These are phyloP conservation scores for Zele albiditarsus DNA, from an alignment of 2,888 invertebrate genomes.

Conservation along the genomic window DNA sequence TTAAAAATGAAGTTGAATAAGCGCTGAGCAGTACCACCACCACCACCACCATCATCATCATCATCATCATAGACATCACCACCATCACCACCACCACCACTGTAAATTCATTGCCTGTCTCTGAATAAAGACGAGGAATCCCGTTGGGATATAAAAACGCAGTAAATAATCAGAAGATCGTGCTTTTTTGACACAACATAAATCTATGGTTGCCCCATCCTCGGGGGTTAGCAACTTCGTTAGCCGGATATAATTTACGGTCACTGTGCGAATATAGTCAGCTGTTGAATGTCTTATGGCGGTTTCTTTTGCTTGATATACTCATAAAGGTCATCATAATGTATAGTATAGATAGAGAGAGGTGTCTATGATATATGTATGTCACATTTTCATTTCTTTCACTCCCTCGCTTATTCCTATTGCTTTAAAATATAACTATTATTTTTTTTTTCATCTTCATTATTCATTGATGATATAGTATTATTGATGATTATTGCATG, in stretches of 20 bases:
- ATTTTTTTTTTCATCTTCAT: background rate
- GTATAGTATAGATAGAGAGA: background rate
- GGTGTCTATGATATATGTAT: background rate
- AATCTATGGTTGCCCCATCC: constrained; percentile 55
- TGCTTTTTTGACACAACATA: constrained; percentile 57
- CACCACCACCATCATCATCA: background rate
- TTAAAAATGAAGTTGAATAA: constrained; percentile 10
- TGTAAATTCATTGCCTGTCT: constrained; percentile 33
- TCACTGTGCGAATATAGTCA: constrained; percentile 50
- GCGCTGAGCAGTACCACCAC: background rate
- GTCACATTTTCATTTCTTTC: background rate
- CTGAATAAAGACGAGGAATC: constrained; percentile 34
- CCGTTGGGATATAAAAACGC: constrained; percentile 45
- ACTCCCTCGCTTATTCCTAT: background rate
- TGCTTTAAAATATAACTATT: background rate
- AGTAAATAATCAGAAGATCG: constrained; percentile 60
- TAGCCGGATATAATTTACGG: constrained; percentile 63
- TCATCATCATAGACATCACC: background rate
- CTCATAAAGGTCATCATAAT: constrained; percentile 14
- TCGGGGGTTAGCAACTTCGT: constrained; percentile 61
- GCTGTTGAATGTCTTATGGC: constrained; percentile 34
- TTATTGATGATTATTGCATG: constrained; percentile 11
- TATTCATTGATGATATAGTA: background rate
- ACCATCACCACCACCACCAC: background rate
- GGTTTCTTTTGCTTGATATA: constrained; percentile 38